Conservation (phyloP, 2,888 invertebrate genomes). For the Drosophila algonquin region DNA sequence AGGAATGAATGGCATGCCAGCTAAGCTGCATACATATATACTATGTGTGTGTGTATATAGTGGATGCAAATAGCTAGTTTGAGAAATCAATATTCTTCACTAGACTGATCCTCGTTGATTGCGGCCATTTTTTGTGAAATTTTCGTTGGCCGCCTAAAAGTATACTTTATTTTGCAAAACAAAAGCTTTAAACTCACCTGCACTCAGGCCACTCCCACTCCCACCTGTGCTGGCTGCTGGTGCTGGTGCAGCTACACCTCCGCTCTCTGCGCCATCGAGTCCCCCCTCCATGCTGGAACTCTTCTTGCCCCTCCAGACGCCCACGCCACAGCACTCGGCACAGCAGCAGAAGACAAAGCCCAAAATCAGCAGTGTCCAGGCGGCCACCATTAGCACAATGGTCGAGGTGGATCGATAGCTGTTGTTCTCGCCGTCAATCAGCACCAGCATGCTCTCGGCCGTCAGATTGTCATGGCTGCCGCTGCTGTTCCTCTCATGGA, state of each 20-base stretch:
- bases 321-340: constrained; percentile 79
- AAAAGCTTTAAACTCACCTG: constrained; percentile 61
- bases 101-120: constrained; percentile 4
- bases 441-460: constrained; percentile 67
- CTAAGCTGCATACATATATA: not conserved
- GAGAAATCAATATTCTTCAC: not conserved
- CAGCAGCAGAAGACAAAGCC: constrained; percentile 82
- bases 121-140: no score
- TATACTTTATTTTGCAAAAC: constrained; percentile 45
- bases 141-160: no score
- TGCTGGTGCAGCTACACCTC: constrained; percentile 1
- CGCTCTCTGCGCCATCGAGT: constrained; percentile 46
- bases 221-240: constrained; percentile 15
- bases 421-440: constrained; percentile 68
- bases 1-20: not conserved
- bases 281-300: constrained; percentile 49
- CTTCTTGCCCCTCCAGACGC: constrained; percentile 70
- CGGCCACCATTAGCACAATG: constrained; percentile 80
- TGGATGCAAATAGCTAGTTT: no score
- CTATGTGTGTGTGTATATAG: no score
- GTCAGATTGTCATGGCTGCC: constrained; percentile 32
- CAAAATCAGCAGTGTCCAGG: constrained; percentile 81
- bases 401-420: constrained; percentile 72
- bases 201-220: constrained; percentile 17
- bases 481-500: constrained; percentile 25